phyloP scores from a whole-genome alignment of 2,113 vertebrate genomes.

The Phasianus colchicus region DNA sequence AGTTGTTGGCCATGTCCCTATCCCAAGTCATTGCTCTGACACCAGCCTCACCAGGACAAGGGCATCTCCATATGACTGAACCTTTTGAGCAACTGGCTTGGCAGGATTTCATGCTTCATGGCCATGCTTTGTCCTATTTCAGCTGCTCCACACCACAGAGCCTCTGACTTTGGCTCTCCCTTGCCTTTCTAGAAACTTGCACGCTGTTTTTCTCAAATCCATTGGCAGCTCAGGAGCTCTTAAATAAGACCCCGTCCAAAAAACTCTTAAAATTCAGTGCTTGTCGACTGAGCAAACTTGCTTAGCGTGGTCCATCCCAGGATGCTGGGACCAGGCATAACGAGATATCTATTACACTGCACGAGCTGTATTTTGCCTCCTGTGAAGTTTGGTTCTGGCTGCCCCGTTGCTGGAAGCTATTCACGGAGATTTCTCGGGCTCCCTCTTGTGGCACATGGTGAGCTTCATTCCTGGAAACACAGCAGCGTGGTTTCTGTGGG shows the following conservation, averaged over 20 bases:
- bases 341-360: not conserved
- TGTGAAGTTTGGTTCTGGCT: not conserved
- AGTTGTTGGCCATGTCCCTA: not conserved
- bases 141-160: not conserved
- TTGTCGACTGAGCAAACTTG: not conserved
- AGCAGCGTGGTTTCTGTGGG: rapidly evolving
- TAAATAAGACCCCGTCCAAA: not conserved
- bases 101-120: not conserved
- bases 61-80: rapidly evolving
- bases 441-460: constrained; percentile 33
- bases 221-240: not conserved
- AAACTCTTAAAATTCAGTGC: not conserved
- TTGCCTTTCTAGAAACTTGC: not conserved
- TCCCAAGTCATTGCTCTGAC: not conserved
- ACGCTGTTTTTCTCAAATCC: not conserved
- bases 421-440: constrained; percentile 13
- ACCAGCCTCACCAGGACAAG: not conserved
- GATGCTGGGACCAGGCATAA: not conserved
- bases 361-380: not conserved
- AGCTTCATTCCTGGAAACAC: not conserved
- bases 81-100: not conserved
- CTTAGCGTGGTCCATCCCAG: not conserved
- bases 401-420: not conserved
- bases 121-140: not conserved
- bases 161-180: not conserved